Base-by-base conservation (phyloP, 2,113 vertebrate genomes). In the Mesitornis unicolor region DNA sequence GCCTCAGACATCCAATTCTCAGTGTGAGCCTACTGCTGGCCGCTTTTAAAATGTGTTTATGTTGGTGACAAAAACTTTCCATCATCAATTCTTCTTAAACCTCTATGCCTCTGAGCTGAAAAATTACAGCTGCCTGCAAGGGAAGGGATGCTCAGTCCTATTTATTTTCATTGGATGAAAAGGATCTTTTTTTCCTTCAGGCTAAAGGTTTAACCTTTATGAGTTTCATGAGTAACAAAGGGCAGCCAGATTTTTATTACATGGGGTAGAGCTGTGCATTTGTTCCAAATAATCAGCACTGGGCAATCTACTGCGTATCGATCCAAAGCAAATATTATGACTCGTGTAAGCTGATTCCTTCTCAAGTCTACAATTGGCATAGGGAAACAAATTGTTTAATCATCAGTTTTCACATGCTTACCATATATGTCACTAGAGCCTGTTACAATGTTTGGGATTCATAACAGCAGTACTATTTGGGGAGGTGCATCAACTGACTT, bases 181-280 rank as follows among this genome's bases (percentile, higher is more conserved):
- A 76, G 68, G 87, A 94, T 56, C 31, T 31, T 61, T 56, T 84
- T 69, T 67, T 57, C 88, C 92, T 96, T 93, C 70, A 65, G 96
- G 94, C 87, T 94, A 94, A 91, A 95, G 50, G 64, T 85, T 93
- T 93, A 95, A 97, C 80, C 54, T 97, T 97, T 90, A 75, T 82
- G 65, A 89, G 54, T 92, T 96, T 84, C 84, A 92, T 26, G 82
- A 92, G 59, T 75, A 88, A 79, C 75, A 93, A 97, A 93, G 67
- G 63, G 50, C 93, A 95, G 67, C 33, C 84, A 74, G 84, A 82
- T 94, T 97, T 92, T 89, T 95, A 90, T 92, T 48, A 88, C 89
- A 73, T 40, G 26, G 47, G 76, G 84, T 77, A 82, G 33, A 87
- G 60, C 61, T 93, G 73, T 64, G 76, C 51, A 89, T 91, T 89